Percentiles rank a stretch among this genome's conserved stretches.
Conservation (phyloP, 2,113 vertebrate species). For the Sisor rabdophorus region DNA sequence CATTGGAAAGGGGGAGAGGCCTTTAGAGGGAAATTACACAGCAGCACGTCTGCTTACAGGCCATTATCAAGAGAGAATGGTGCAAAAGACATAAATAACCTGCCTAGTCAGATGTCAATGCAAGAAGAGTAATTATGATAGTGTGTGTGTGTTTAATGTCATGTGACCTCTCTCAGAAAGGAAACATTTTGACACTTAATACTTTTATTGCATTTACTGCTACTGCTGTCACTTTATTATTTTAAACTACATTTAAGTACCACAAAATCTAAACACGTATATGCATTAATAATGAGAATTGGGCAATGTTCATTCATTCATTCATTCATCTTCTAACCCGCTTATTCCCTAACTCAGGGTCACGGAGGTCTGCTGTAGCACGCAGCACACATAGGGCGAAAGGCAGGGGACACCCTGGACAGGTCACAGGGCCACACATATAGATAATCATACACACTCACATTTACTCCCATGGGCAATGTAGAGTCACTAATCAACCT, state of each 20-base stretch:
- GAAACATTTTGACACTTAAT: slow-evolving; percentile 18
- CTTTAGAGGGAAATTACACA: slow-evolving; percentile 38
- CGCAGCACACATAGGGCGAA: too few relatives aligned
- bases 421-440: too few relatives aligned
- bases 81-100: slow-evolving; percentile 31
- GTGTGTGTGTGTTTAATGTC: neutral
- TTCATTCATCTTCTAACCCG: too few relatives aligned
- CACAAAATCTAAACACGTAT: neutral
- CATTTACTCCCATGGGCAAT: too few relatives aligned
- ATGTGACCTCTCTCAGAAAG: neutral
- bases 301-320: neutral
- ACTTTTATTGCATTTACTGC: neutral
- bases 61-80: slow-evolving; percentile 25
- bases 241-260: neutral
- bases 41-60: slow-evolving; percentile 17
- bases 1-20: slow-evolving; percentile 26
- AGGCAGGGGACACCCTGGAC: too few relatives aligned
- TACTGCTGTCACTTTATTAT: neutral
- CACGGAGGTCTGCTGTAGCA: too few relatives aligned
- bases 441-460: too few relatives aligned
- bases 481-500: too few relatives aligned
- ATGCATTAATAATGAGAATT: neutral
- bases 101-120: slow-evolving; percentile 27
- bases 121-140: neutral
- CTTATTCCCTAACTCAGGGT: too few relatives aligned